Evolutionary conservation across 2,888 invertebrate genomes (phyloP).

Genomic region (Hydroisotoma schaefferi): DNA sequence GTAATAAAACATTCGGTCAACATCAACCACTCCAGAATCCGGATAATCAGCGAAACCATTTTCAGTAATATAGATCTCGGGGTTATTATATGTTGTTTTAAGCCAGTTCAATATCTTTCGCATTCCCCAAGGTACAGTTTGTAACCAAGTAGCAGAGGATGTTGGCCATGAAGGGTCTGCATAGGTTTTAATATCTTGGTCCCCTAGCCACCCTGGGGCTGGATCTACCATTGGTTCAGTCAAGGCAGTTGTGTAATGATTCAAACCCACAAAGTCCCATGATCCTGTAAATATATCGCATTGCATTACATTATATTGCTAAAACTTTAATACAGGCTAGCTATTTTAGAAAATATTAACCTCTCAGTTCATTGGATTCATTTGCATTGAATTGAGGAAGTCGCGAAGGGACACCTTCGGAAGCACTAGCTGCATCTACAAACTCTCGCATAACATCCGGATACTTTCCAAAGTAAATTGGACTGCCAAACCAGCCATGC

Average conservation of each 20-base stretch:
- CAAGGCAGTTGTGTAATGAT: constrained; percentile 22
- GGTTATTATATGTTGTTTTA: constrained; percentile 51
- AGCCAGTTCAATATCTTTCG: constrained; percentile 38
- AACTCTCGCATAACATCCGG: constrained; percentile 13
- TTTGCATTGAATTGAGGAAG: constrained; percentile 4
- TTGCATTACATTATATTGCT: too few species aligned
- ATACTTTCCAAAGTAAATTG: constrained; percentile 15
- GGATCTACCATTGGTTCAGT: neutral
- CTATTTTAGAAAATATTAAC: neutral
- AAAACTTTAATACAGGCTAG: neutral
- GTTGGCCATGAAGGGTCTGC: constrained; percentile 33
- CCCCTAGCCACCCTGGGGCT: constrained; percentile 21
- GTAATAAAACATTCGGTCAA: constrained; percentile 42
- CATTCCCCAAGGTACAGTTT: constrained; percentile 42
- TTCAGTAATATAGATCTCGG: constrained; percentile 41
- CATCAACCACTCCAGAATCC: constrained; percentile 33
- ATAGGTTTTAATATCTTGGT: constrained; percentile 18
- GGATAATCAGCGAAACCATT: constrained; percentile 38
- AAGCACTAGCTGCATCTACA: neutral
- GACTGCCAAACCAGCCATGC: constrained; percentile 27
- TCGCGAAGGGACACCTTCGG: constrained; percentile 11
- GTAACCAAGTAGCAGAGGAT: constrained; percentile 35
- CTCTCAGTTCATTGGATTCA: constrained; percentile 1
- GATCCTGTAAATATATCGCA: constrained; percentile 12
- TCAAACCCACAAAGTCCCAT: constrained; percentile 21